Conservation (phyloP, 2,113 vertebrate genomes). For the Tricholaema leucomelas region DNA sequence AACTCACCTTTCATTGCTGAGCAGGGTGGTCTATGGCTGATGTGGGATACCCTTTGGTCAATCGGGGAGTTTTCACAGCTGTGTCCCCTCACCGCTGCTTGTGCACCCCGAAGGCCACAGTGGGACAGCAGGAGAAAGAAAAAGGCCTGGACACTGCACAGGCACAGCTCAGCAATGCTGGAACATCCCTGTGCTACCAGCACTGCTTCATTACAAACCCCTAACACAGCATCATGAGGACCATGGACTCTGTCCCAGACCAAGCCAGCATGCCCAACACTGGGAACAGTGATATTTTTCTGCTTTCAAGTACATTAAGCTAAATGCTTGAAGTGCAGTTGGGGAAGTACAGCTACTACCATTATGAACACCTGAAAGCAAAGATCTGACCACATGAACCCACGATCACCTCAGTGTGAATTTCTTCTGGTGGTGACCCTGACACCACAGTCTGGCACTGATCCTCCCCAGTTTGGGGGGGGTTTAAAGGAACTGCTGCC, state of each 20-base stretch:
- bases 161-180: background rate
- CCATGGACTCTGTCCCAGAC: background rate
- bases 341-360: accelerated
- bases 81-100: no score
- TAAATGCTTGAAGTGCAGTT: background rate
- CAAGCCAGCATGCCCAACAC: background rate
- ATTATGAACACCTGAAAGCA: background rate
- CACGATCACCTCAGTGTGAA: accelerated
- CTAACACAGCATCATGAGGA: background rate
- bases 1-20: background rate
- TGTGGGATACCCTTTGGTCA: background rate
- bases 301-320: background rate
- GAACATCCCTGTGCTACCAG: background rate
- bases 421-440: background rate
- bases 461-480: accelerated
- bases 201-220: background rate
- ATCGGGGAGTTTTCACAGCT: no score
- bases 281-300: background rate
- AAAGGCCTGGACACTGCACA: background rate
- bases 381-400: background rate
- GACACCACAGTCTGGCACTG: background rate
- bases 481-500: background rate
- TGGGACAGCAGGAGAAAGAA: accelerated
- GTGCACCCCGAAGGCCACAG: background rate
- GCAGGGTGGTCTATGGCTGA: background rate